Base-by-base conservation (phyloP, 2,888 invertebrate species). In the Tortrix viridana region DNA sequence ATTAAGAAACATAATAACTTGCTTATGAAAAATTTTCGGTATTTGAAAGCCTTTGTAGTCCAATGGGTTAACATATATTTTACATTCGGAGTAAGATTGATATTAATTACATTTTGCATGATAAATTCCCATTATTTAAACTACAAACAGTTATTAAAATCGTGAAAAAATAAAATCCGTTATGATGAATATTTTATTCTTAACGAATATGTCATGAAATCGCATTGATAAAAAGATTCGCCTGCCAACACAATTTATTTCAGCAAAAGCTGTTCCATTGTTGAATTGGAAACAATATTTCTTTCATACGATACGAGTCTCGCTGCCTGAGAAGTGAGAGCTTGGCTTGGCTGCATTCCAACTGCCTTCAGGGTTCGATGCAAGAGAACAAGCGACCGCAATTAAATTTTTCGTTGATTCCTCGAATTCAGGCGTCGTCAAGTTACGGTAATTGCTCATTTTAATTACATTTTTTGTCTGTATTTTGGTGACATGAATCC, bases 221-320 rank as follows among this genome's bases (percentile, higher is more conserved):
- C 47, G n/a, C 22, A 38, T 41, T 60, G 67, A 32, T 32, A 32
- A 55, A 60, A 54, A 48, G 62, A 66, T 52, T 32, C 47, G 65
- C 65, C 64, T 47, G 59, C 47, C 65, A 67, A 67, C 38, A 47
- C 65, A 73, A 68, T 70, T 72, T 74, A 74, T 65, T 71, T 64
- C 67, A 72, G 76, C 75, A 73, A 74, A 75, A 76, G 71, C 69
- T 70, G 74, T 72, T 74, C 71, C 70, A 74, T 74, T 76, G 73
- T 75, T 67, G 72, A 69, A 71, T 72, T 74, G 68, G 53, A 71
- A 71, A 74, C 67, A 69, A 72, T 73, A 73, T 72, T 76, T 75
- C 71, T 76, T 74, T 74, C 69, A 70, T 73, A 69, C 64, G 67
- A 70, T 73, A 69, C 64, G 67, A 69, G 65, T 69, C 67, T 67